Conservation (phyloP, 2,113 vertebrate species). For the Eublepharis macularius region DNA sequence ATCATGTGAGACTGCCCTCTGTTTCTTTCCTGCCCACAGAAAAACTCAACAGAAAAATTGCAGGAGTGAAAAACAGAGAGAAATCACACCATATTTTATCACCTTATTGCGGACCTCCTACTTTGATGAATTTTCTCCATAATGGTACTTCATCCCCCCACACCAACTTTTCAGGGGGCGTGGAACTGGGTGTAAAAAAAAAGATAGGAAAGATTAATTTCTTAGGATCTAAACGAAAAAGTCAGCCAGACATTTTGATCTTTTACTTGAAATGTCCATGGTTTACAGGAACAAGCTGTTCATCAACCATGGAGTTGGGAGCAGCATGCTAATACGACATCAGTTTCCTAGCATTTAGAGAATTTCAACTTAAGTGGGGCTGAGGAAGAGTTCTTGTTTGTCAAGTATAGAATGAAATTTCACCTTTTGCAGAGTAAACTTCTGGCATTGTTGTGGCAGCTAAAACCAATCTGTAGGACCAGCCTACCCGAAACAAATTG, state of each 20-base stretch:
- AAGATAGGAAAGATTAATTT: neutral
- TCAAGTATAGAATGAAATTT: neutral
- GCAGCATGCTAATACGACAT: neutral
- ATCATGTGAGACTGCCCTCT: too few species aligned
- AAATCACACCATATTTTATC: too few species aligned
- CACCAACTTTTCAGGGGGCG: too few species aligned
- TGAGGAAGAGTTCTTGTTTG: neutral
- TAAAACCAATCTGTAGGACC: neutral
- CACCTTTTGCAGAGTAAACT: neutral
- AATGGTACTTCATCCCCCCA: too few species aligned
- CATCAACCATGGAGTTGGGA: neutral
- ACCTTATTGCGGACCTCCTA: too few species aligned
- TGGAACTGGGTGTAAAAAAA: neutral
- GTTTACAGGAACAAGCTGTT: neutral
- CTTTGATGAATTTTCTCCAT: too few species aligned
- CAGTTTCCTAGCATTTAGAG: neutral
- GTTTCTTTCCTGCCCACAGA: too few species aligned
- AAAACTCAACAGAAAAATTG: too few species aligned
- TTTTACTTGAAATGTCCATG: neutral
- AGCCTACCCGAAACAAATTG: neutral
- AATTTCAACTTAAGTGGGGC: neutral
- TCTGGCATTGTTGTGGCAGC: neutral
- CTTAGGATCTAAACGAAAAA: neutral
- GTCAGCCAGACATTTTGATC: neutral
- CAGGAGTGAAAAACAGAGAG: too few species aligned